A percentile compares a stretch with the other conserved stretches of the same genome.
Conservation (phyloP, 2,113 vertebrate genomes). For the Miniopterus natalensis region DNA sequence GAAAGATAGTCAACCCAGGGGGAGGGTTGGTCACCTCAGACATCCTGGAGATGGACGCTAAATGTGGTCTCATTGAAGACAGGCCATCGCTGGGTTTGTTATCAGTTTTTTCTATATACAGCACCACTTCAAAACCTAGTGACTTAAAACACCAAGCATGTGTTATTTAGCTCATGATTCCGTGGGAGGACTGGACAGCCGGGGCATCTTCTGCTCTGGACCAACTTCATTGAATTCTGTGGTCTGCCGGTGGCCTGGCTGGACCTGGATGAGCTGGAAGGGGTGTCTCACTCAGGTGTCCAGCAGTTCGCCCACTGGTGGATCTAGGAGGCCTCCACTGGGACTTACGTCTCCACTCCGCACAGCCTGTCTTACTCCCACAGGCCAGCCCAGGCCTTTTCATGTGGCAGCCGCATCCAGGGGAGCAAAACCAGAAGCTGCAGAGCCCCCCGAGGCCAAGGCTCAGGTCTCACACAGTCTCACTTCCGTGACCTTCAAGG, state of each 20-base stretch:
- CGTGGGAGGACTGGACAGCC: not conserved
- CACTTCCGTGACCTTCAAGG: not conserved
- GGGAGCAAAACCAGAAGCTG: not conserved
- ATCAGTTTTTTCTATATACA: not conserved
- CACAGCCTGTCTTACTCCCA: not conserved
- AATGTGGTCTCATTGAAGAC: not conserved
- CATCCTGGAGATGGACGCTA: not conserved
- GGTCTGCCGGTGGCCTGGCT: not conserved
- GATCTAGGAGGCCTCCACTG: not conserved
- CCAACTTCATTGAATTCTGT: not conserved
- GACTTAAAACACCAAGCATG: not conserved
- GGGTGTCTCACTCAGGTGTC: not conserved
- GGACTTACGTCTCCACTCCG: not conserved
- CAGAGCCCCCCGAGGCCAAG: not conserved
- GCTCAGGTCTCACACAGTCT: not conserved
- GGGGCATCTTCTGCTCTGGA: not conserved
- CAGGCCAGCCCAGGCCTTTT: not conserved
- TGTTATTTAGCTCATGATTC: constrained; percentile 12
- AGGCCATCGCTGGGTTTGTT: not conserved
- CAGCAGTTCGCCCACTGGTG: not conserved
- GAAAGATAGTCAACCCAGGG: not conserved
- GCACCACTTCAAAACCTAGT: not conserved
- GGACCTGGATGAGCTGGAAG: not conserved
- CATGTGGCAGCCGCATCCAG: not conserved
- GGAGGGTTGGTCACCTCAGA: not conserved